phyloP scores from a whole-genome alignment of 2,888 invertebrate genomes.

The Halocaridina rubra region DNA sequence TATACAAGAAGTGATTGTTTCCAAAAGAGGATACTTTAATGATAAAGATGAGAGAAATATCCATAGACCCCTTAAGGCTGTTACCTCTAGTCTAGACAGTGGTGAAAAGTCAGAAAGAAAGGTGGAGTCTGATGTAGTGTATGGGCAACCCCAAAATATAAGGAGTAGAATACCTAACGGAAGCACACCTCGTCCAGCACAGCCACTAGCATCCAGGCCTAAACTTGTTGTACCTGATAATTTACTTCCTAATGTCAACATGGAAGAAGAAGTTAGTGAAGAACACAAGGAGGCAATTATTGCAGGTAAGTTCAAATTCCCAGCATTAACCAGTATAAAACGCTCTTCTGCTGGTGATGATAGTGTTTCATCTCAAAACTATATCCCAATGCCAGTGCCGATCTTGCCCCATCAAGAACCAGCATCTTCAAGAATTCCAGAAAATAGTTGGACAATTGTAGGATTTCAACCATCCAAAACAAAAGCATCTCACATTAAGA shows the following conservation, averaged over 20 bases:
- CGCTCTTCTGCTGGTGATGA: background rate
- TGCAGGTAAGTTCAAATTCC: slow-evolving; percentile 34
- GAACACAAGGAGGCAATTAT: slow-evolving; percentile 40
- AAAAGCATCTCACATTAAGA: background rate
- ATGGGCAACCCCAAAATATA: background rate
- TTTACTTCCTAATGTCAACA: background rate
- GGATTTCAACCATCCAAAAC: background rate
- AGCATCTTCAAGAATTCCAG: background rate
- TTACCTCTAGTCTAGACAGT: background rate
- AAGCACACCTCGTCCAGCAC: background rate
- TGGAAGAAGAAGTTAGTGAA: slow-evolving; percentile 5
- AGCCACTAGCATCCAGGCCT: background rate
- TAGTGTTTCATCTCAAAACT: background rate
- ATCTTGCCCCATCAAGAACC: background rate
- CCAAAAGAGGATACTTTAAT: background rate
- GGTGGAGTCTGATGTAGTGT: background rate
- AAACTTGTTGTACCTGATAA: too few species aligned
- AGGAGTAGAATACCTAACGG: background rate
- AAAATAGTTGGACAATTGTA: background rate
- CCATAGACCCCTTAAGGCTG: background rate
- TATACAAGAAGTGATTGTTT: background rate
- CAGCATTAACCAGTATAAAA: slow-evolving; percentile 13
- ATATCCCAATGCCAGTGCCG: slow-evolving; percentile 35
- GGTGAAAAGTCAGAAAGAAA: background rate
- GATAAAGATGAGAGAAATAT: background rate